Conservation (phyloP, 2,888 invertebrate genomes). For the Nebria salina region DNA sequence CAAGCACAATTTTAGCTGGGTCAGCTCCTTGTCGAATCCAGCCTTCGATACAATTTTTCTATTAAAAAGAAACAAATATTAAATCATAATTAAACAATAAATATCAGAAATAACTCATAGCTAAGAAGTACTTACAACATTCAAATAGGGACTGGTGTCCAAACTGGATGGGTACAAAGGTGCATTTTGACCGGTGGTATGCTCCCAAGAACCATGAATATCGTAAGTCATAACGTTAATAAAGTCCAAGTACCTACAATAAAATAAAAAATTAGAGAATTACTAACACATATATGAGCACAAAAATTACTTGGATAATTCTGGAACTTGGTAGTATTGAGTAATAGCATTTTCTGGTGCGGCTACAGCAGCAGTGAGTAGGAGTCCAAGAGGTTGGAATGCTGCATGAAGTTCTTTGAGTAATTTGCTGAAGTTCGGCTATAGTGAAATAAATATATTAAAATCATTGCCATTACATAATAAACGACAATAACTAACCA, state of each 20-base stretch:
- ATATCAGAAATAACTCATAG: too few species aligned
- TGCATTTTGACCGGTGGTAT: slow-evolving; percentile 73
- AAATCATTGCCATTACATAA: neutral
- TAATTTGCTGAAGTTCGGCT: slow-evolving; percentile 62
- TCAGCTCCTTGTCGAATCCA: slow-evolving; percentile 69
- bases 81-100: too few species aligned
- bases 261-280: neutral
- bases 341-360: slow-evolving; percentile 64
- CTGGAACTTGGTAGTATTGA: slow-evolving; percentile 69
- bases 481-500: neutral
- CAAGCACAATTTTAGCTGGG: slow-evolving; percentile 73
- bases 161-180: slow-evolving; percentile 68
- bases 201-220: slow-evolving; percentile 75
- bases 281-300: neutral
- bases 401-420: slow-evolving; percentile 67
- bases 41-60: slow-evolving; percentile 64
- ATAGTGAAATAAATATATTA: neutral
- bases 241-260: slow-evolving; percentile 69
- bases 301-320: slow-evolving; percentile 64
- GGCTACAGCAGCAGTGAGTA: slow-evolving; percentile 71
- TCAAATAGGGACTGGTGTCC: slow-evolving; percentile 61
- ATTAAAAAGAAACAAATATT: slow-evolving; percentile 30
- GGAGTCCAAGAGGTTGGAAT: slow-evolving; percentile 66
- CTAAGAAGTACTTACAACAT: slow-evolving; percentile 60
- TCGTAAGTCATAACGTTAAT: slow-evolving; percentile 81